Percentiles rank a stretch among this genome's conserved stretches.
Evolutionary conservation across 92 coral and sea anemone species (phyloP).

Genomic region (Porites cylindrica): DNA sequence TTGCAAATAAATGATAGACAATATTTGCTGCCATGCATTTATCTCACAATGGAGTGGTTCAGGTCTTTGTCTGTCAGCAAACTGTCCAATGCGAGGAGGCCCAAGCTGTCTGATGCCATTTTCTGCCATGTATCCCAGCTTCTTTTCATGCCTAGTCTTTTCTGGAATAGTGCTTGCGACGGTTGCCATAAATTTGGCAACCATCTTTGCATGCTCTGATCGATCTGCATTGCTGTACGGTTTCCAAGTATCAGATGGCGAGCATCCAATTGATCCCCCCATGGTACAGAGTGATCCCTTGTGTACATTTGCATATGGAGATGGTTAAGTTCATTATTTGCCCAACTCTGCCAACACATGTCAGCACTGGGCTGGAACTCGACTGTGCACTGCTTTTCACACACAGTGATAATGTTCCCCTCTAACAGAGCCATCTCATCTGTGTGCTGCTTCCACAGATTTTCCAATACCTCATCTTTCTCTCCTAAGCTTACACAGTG

Average conservation of each 20-base stretch:
- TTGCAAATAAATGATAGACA: constrained; percentile 47
- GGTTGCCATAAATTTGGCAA: constrained; percentile 15
- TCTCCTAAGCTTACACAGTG: constrained; percentile 74
- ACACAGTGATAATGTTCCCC: constrained; percentile 65
- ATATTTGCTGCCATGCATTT: constrained; percentile 64
- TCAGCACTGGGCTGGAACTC: constrained; percentile 87
- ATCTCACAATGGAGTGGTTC: constrained; percentile 74
- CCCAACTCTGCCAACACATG: constrained; percentile 84
- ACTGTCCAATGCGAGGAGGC: constrained; percentile 63
- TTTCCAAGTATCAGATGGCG: constrained; percentile 38
- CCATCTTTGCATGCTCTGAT: constrained; percentile 36
- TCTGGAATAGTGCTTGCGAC: constrained; percentile 23
- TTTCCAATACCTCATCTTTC: constrained; percentile 71
- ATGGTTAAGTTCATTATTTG: constrained; percentile 69
- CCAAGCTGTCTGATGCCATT: constrained; percentile 73
- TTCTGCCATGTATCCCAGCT: constrained; percentile 68
- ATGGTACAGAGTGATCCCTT: too few species aligned
- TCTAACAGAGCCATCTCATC: constrained; percentile 80
- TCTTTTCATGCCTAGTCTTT: constrained; percentile 47
- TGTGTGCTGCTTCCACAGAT: constrained; percentile 75
- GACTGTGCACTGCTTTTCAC: constrained; percentile 63
- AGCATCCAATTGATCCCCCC: constrained; percentile 29
- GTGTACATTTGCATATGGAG: constrained; percentile 39
- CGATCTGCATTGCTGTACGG: constrained; percentile 54
- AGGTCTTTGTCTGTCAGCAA: constrained; percentile 65